A percentile compares a stretch with the other conserved stretches of the same genome.
Evolutionary conservation across 1,140 invertebrate species (phyloP).

Genomic region (Camponotus floridanus): DNA sequence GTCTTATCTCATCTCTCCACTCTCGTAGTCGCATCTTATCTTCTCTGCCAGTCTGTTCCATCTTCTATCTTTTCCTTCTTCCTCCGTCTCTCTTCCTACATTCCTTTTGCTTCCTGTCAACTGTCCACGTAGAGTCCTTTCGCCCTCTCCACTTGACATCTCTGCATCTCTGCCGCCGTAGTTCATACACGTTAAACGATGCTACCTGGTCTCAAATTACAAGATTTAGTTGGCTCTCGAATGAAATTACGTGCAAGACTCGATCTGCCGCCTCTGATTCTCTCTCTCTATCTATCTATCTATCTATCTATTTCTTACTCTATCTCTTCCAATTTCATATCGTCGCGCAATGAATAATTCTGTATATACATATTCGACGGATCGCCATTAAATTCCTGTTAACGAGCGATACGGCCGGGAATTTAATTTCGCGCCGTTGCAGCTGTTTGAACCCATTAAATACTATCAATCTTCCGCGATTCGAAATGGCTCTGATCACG

Average conservation of each 20-base stretch:
- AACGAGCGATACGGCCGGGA: conserved; percentile 34
- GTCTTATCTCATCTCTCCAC: conserved; percentile 16
- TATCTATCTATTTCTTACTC: conserved; percentile 6
- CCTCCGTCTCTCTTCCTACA: conserved; percentile 21
- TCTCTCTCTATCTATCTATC: background rate
- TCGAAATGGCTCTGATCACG: conserved; percentile 13
- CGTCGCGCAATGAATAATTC: conserved; percentile 3
- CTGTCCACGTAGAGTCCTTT: conserved; percentile 48
- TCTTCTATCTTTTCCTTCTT: conserved; percentile 30
- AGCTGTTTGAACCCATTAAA: conserved; percentile 35
- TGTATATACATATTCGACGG: background rate
- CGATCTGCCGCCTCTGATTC: background rate
- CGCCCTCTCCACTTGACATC: conserved; percentile 56
- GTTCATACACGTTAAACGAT: conserved; percentile 66
- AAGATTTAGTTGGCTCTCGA: conserved; percentile 47
- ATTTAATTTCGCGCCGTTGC: conserved; percentile 38
- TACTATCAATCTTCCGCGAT: conserved; percentile 25
- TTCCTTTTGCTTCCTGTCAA: conserved; percentile 15
- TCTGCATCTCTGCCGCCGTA: conserved; percentile 53
- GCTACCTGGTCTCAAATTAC: conserved; percentile 64
- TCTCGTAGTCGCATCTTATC: background rate
- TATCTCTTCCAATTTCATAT: conserved; percentile 29
- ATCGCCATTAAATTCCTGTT: conserved; percentile 27
- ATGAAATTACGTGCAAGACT: conserved; percentile 56
- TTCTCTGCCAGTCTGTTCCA: background rate